Base-by-base conservation (phyloP, 2,113 vertebrate genomes). In the Morone saxatilis region DNA sequence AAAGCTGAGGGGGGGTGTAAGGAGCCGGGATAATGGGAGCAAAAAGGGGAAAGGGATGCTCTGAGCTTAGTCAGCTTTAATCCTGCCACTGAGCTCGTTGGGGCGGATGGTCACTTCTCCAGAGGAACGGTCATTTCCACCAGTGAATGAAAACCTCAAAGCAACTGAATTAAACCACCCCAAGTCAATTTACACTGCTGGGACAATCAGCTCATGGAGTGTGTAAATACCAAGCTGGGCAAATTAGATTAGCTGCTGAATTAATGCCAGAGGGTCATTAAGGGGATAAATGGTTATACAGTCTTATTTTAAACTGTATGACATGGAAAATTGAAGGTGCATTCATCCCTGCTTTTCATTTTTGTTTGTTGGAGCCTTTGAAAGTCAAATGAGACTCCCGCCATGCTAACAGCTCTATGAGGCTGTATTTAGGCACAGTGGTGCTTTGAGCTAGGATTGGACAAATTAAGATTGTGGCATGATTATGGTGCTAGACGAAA, bases 121-220 rank as follows among this genome's bases (percentile, higher is more conserved):
- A 50, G 60, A 66, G 70, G 19, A 73, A 66, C 8, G 16, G 71
- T 68, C 71, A 68, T 75, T 81, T 75, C 12, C 43, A 41, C 9
- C 9, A 41, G 10, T 25, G 38, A 61, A 17, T 72, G 53, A 68
- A 68, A 51, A 41, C 2, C 20, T 79, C 43, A 13, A 45, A 14
- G 43, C 25, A 36, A 38, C 22, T 59, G 10, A 51, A 25, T 41
- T 36, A 53, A 65, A 20, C n/a, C 36, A 41, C 12, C 17, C 20
- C 22, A 22, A 65, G 73, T 63, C 73, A 53, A 53, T 62, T 62
- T 50, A 50, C 41, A 40, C 56, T 50, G 25, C 20, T 57, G 56
- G 56, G 13, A 67, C 65, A 31, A 36, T 48, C 47, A 20, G 66
- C 66, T 22, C 62, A 9, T 67, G 59, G 10, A 36, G 57, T 60